Evolutionary conservation across 2,113 vertebrate genomes (phyloP), one percentile per base, ranked within the genome.

Genomic region (Calyptomena viridis): DNA sequence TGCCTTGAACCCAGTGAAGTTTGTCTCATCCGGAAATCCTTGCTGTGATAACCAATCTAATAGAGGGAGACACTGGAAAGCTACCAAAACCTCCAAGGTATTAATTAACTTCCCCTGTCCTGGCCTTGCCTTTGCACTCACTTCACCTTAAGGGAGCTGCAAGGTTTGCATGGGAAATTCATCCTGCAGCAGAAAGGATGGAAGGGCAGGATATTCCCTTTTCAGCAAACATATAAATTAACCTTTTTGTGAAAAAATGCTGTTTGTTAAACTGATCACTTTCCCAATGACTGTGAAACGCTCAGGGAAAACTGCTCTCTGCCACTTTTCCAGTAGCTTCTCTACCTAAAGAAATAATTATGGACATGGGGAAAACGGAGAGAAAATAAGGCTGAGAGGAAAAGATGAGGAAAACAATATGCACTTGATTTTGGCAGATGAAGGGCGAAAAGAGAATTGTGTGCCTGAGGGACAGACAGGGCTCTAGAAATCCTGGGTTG

Each of bases 71-170:
- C 1, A 1, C 16, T 47, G 50, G 28, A 22, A 27, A 52, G 44
- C 14, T 49, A 14, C 44, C 18, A 21, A n/a, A 7, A 27, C 10
- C 3, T 0, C 14, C n/a, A 9, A 47, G n/a, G 23, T 60, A 78
- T 55, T 69, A 55, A 91, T 81, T 87, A 87, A 87, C 68, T 55
- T 69, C 13, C 27, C 9, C 4, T 0, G 0, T 16, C 22, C 72
- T 1, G 1, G 2, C 6, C 31, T 25, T 35, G 30, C 52, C 31
- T 89, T 56, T 50, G 22, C 27, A 52, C 46, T 4, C 30, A 3
- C 4, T 6, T 77, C 35, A 5, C 0, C 0, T 3, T 9, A 25
- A 42, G 9, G 4, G 5, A 46, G 25, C 19, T 23, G 22, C 0
- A 3, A 71, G 14, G 24, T 39, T 72, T 42, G 84, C 35, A 21